Evolutionary conservation across 2,888 invertebrate species (phyloP), one percentile per base, ranked within the genome.

Genomic region (Acanthosepion lycidas): DNA sequence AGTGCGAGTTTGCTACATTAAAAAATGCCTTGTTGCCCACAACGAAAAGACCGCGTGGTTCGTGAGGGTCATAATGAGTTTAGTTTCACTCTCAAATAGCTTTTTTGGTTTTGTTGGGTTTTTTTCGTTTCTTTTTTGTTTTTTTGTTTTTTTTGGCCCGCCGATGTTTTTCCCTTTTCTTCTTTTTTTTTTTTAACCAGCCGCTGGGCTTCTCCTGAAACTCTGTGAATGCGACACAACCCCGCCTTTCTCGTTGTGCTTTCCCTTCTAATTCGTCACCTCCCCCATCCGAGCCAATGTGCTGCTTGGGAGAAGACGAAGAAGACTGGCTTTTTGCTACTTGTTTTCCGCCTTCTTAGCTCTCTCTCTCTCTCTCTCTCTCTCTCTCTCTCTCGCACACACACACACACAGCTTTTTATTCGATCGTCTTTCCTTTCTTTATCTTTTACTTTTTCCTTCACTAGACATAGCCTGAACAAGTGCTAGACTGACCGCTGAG

Each of bases 11-110:
- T n/a, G 15, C 6, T 59, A 23, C 23, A 23, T 59, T 20, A 59
- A 59, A 59, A 23, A 59, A 6, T 59, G 78, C n/a, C n/a, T 78
- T 33, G 78, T 15, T 78, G 78, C 78, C 78, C 78, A 78, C 78
- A n/a, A 78, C n/a, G 78, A 78, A 33, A 78, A 78, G 78, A n/a
- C 78, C 78, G 78, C 78, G 78, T 78, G 78, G 78, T 78, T 78
- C 15, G n/a, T n/a, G 15, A 78, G 78, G 15, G 78, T 33, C 78
- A 33, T 15, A n/a, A 8, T 15, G 18, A 78, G 15, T 33, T 78
- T 78, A n/a, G n/a, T n/a, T 78, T 78, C 78, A n/a, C n/a, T 78
- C n/a, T 78, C 12, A 33, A n/a, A 78, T 78, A 78, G 9, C 1
- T 28, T 8, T 8, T 78, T 78, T 12, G 26, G 26, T 20, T 23